Percentiles rank a stretch among this genome's conserved stretches.
Conservation (phyloP, 2,113 vertebrate species). For the Hucho hucho region DNA sequence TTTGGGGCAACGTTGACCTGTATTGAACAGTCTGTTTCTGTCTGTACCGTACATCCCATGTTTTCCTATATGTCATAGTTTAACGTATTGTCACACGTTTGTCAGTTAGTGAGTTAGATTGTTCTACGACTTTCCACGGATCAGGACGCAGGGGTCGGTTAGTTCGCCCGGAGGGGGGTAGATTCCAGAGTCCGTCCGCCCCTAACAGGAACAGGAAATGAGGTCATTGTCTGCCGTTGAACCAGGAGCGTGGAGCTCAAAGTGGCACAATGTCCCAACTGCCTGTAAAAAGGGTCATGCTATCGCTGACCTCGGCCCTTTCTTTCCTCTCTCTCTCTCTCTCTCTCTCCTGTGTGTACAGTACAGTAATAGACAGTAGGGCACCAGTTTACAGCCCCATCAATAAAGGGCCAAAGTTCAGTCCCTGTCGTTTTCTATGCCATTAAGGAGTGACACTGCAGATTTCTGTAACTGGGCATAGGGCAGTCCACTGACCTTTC, state of each 20-base stretch:
- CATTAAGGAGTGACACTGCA: background rate
- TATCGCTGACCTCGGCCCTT: slow-evolving; percentile 53
- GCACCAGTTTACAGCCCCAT: slow-evolving; percentile 62
- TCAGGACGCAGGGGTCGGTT: background rate
- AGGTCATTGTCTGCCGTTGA: background rate
- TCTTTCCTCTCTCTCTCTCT: slow-evolving; percentile 30
- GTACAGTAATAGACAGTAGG: slow-evolving; percentile 44
- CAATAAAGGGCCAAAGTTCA: slow-evolving; percentile 67
- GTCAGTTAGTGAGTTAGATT: background rate
- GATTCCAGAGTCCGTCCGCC: background rate
- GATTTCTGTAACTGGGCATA: too few species aligned
- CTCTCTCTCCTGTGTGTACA: slow-evolving; percentile 5
- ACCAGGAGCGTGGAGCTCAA: background rate
- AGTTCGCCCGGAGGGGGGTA: background rate
- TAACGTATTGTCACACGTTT: background rate
- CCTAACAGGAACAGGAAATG: background rate
- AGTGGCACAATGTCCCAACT: background rate
- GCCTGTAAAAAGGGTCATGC: slow-evolving; percentile 56
- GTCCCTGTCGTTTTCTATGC: slow-evolving; percentile 25
- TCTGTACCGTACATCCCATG: background rate
- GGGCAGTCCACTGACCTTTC: background rate
- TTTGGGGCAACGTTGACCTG: slow-evolving; percentile 19
- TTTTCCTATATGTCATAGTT: background rate
- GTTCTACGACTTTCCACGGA: background rate
- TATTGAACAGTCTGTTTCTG: background rate